Percentiles rank a stretch among this genome's conserved stretches.
These are phyloP conservation scores for Vesta saturnalis DNA, from an alignment of 2,888 invertebrate genomes.

Conservation along the genomic window DNA sequence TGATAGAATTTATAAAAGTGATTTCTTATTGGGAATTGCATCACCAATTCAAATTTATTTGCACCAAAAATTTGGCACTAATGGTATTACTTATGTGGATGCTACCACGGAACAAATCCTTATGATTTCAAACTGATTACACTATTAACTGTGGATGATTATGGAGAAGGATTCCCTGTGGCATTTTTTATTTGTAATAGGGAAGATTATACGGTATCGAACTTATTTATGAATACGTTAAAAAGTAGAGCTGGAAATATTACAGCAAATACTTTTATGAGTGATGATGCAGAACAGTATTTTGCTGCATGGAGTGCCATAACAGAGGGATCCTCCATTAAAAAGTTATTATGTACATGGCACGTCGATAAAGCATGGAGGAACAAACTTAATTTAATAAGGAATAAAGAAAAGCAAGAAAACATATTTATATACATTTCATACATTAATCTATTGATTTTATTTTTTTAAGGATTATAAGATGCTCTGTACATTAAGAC, in stretches of 20 bases:
- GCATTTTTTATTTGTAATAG: not conserved
- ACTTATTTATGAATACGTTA: not conserved
- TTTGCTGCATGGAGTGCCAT: not conserved
- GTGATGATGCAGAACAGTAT: not conserved
- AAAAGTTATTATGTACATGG: not conserved
- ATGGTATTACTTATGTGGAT: not conserved
- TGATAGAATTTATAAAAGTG: not conserved
- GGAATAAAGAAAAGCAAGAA: not conserved
- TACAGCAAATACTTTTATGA: not conserved
- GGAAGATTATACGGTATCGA: not conserved
- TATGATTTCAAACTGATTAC: not conserved
- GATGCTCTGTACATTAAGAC: not conserved
- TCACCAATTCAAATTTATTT: not conserved
- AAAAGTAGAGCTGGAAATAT: not conserved
- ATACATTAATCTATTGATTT: not conserved
- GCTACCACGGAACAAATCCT: not conserved
- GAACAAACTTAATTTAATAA: not conserved
- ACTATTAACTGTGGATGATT: not conserved
- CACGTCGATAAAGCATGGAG: too few species aligned
- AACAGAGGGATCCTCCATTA: not conserved
- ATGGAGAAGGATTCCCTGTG: too few species aligned
- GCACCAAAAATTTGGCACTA: not conserved
- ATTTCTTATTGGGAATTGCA: not conserved
- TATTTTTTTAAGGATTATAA: not conserved
- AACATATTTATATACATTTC: not conserved